Evolutionary conservation across 2,797 vertebrate species (phyloP), one percentile per base, ranked within the genome.

Genomic region (Ispidina lecontei): DNA sequence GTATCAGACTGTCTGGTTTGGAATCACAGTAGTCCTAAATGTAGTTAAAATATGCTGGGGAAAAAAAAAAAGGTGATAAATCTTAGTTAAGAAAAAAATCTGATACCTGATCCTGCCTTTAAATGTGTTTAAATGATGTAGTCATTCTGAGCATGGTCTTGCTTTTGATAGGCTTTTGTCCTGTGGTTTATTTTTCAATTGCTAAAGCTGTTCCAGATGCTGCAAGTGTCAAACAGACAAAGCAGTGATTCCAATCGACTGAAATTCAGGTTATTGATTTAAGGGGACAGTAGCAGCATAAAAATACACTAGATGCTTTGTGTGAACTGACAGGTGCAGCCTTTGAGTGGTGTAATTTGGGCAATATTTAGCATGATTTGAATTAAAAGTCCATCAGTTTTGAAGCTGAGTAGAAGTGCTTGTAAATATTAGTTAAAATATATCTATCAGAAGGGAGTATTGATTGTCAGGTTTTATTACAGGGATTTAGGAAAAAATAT

Each of bases 201-300:
- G 8, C 86, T 91, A 87, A 95, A 95, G 72, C 89, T 92, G 29
- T 96, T 95, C 95, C 94, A 96, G 90, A 92, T 97, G 91, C 84
- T 87, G 47, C 49, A 93, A 75, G 65, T 75, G 77, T 88, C 93
- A 89, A 59, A 44, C 62, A 70, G 69, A 77, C 70, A 63, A 73
- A 90, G 72, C 91, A 74, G 80, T 51, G 70, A 62, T 83, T 88
- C 92, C 67, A 59, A 22, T 79, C 2, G 31, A 93, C 74, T 73
- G 90, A 54, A 44, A 78, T 82, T 86, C 29, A 37, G 62, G 79
- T 70, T 94, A 86, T 86, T 90, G 84, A 94, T 94, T 82, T 89
- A 92, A 95, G 79, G 91, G 89, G 77, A 84, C 89, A 95, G 33
- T 60, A 64, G 81, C 82, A 87, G 71, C 78, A 26, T 87, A 73